Evolutionary conservation across 2,113 vertebrate genomes (phyloP), one percentile per base, ranked within the genome.

Genomic region (Prunella fulvescens): DNA sequence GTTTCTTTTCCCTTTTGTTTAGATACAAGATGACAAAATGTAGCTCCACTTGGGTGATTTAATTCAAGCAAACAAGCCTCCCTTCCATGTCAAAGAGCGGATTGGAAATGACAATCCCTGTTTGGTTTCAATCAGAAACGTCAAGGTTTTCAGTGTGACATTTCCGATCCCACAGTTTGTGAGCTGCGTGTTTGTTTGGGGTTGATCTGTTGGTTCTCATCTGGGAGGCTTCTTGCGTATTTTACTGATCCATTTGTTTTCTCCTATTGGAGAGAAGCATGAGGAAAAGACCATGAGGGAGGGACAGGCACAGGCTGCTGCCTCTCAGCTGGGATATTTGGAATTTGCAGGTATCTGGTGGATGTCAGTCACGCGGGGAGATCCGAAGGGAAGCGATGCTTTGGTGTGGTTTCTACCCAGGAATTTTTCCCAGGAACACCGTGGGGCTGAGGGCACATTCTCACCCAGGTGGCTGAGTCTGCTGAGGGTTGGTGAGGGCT

Each of bases 101-200:
- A 97, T 88, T 83, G 3, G 1, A 93, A 88, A 92, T 33, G 86
- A 88, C 92, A 93, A 48, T 66, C 69, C 53, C 24, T 82, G 25
- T 57, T 97, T 88, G 76, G 67, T 92, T 97, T 92, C 91, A 58
- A 47, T 92, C 88, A 90, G 80, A 95, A 92, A 83, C 11, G 24
- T 73, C 91, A 74, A 73, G 28, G 31, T 70, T 86, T 92, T 66
- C 73, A 81, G 44, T 7, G 71, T 66, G 71, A 83, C 56, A 73
- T 88, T 91, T 93, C 69, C 3, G 0, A 91, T 44, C 54, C 1
- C 8, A 19, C 80, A 80, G 58, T 67, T 95, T 76, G 76, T 19
- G 28, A 40, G 57, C 14, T 14, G 17, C 0, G 0, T 31, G 15
- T 64, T 92, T 84, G 56, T 45, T 81, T 76, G 40, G 28, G 11